Conservation (phyloP, 2,797 vertebrate species). For the Natrix natrix region DNA sequence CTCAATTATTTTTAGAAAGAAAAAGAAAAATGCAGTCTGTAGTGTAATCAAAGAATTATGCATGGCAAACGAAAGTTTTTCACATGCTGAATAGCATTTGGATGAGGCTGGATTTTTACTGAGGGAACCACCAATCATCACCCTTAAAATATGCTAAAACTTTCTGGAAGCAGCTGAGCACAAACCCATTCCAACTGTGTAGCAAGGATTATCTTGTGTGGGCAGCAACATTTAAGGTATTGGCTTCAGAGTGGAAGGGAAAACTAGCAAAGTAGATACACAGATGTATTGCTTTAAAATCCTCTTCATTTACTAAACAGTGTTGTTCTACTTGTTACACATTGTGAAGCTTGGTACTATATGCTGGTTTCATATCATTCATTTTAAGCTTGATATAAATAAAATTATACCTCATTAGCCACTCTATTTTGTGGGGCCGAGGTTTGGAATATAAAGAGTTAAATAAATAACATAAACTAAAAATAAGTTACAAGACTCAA, state of each 20-base stretch:
- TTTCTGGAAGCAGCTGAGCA: not conserved
- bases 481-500: not conserved
- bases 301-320: not conserved
- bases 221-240: not conserved
- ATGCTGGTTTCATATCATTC: not conserved
- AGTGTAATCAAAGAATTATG: not conserved
- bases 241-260: not conserved
- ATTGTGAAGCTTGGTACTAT: not conserved
- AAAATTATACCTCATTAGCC: not conserved
- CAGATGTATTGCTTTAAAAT: not conserved
- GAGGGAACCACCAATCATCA: not conserved
- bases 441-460: not conserved
- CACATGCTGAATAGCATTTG: not conserved
- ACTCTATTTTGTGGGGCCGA: not conserved
- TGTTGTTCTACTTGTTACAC: not conserved
- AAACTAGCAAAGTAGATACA: not conserved
- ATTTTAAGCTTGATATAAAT: not conserved
- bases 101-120: not conserved
- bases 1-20: not conserved
- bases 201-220: not conserved
- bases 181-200: not conserved
- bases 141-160: not conserved
- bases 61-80: not conserved
- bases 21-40: not conserved
- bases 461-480: not conserved